Base-by-base conservation (phyloP, 1,140 invertebrate genomes). In the Amphibalanus amphitrite region DNA sequence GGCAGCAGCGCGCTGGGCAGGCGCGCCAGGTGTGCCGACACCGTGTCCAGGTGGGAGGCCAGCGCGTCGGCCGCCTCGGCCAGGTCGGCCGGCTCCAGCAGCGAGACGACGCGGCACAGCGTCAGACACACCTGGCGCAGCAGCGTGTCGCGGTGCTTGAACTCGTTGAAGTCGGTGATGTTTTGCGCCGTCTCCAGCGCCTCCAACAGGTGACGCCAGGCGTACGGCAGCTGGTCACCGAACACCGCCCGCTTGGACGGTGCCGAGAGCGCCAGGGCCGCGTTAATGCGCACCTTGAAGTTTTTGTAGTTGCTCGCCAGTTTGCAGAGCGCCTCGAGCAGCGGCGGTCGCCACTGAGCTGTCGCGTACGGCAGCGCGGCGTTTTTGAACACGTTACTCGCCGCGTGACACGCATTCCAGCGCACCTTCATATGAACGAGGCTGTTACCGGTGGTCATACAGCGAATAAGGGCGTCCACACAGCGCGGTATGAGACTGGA, bases 361-460 rank as follows among this genome's bases (percentile, higher is more conserved):
- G 82, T 80, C 64, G 80, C 80, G 29, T 78, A 79, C 75, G 86
- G 86, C 1, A 90, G 78, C 15, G 79, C 75, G 3, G 81, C 77
- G 80, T 90, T 90, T 75, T 85, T 86, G 78, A 91, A 83, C 67
- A 88, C 82, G 75, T 89, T 90, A 28, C 90, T 89, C 23, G 93
- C 78, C 25, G 91, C 91, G 79, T 92, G 89, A 78, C 92, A 94
- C 17, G 91, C 88, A 81, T 94, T 95, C 92, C 92, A 95, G 69
- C 90, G 84, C 15, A 92, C 85, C 81, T 93, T 93, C 85, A 91
- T 90, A 76, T 89, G 65, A 10, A 28, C n/a, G 26, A 67, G 10
- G 65, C 65, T 88, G 69, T 84, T 86, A 59, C 87, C 87, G 33
- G 83, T 82, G 0, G 81, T 84, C 28, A 87, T 84, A 77, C 85